These are phyloP conservation scores for Furcifer pardalis DNA, from an alignment of 2,797 vertebrate species.

Conservation along the genomic window DNA sequence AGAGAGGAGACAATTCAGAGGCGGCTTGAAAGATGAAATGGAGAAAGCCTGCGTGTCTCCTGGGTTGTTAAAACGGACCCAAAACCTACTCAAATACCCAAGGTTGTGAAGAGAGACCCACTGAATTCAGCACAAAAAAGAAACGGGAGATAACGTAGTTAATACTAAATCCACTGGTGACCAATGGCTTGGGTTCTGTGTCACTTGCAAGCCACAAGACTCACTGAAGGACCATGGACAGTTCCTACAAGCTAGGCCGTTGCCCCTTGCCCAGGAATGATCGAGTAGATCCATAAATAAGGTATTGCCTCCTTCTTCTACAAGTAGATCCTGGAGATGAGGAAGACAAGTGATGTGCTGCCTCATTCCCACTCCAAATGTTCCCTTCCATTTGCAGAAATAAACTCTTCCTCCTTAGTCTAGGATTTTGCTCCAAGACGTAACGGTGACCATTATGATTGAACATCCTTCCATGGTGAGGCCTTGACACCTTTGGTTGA, in stretches of 20 bases:
- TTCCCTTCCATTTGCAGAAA: not conserved
- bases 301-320: too few species aligned
- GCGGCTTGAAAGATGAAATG: not conserved
- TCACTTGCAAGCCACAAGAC: accelerated
- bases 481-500: not conserved
- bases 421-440: not conserved
- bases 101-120: accelerated
- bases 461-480: accelerated
- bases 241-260: not conserved
- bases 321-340: too few species aligned
- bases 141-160: not conserved
- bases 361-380: too few species aligned
- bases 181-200: accelerated
- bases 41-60: not conserved
- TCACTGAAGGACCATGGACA: not conserved
- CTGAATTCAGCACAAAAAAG: accelerated
- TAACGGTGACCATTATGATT: not conserved
- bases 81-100: not conserved
- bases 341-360: too few species aligned
- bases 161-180: accelerated
- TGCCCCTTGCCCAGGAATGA: not conserved
- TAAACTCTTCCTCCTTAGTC: accelerated
- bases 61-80: not conserved
- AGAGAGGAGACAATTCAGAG: not conserved
- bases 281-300: too few species aligned